These are phyloP conservation scores for Eupleurogrammus muticus DNA, from an alignment of 2,797 vertebrate species.

Conservation along the genomic window DNA sequence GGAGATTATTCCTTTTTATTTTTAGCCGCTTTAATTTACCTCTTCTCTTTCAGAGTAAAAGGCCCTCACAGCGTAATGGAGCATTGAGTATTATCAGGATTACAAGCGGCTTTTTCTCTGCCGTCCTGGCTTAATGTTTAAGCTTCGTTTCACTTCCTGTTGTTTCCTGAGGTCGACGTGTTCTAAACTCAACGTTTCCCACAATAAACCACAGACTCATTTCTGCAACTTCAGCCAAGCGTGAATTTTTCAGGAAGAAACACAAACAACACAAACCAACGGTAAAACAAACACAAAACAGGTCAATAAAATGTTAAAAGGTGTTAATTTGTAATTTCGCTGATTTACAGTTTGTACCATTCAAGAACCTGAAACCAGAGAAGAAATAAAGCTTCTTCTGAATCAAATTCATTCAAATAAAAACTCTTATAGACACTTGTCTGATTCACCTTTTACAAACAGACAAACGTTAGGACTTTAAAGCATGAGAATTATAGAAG, in stretches of 20 bases:
- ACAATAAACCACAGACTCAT: constrained; percentile 14
- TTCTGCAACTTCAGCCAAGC: too few species aligned
- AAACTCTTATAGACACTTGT: not conserved
- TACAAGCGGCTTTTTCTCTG: constrained; percentile 78
- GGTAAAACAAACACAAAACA: not conserved
- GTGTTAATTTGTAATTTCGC: too few species aligned
- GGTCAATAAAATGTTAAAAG: too few species aligned
- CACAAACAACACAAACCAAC: not conserved
- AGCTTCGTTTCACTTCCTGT: constrained; percentile 64
- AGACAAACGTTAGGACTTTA: not conserved
- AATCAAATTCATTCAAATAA: not conserved
- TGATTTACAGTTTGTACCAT: too few species aligned
- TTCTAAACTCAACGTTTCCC: constrained; percentile 53
- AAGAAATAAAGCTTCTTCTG: not conserved
- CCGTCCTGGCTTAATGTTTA: constrained; percentile 73
- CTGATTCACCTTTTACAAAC: not conserved
- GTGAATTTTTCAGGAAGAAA: too few species aligned
- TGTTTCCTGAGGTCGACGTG: constrained; percentile 59
- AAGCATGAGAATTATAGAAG: not conserved
- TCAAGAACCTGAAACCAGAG: too few species aligned
- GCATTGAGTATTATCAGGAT: constrained; percentile 81
- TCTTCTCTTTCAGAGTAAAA: constrained; percentile 72
- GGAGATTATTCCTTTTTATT: constrained; percentile 76
- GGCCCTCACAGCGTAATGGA: constrained; percentile 80
- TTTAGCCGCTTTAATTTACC: constrained; percentile 77